Evolutionary conservation across 2,797 vertebrate species (phyloP), one percentile per base, ranked within the genome.

Genomic region (Pseudotriccus pelzelni): DNA sequence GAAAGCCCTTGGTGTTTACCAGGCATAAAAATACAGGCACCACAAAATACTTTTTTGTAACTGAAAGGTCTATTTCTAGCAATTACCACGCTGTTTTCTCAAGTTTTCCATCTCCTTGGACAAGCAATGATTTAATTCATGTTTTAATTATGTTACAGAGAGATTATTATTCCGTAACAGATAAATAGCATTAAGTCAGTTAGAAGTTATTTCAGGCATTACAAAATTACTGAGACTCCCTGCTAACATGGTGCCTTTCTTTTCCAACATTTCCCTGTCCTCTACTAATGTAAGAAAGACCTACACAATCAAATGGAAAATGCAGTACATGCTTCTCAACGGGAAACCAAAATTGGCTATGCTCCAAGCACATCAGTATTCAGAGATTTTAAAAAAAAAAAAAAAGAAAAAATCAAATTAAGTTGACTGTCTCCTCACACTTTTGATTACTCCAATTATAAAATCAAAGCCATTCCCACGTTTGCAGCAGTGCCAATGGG

Each of bases 171-270:
- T 85, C 64, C 2, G 17, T 64, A 90, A 79, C 69, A 91, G 67
- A 90, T 86, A 96, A 95, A 93, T 17, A 96, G 60, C 83, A 87
- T 84, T 36, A 69, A 88, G 74, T 74, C 80, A 76, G 36, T 74
- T 50, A 80, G 32, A 91, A 93, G 79, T 67, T 82, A 88, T 84
- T 94, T 73, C 83, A 90, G 70, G 91, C 86, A 76, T 64, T 84
- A 91, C 46, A 37, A 77, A 81, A 82, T 63, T 37, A 84, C 59
- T 12, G 49, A 75, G 79, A 22, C 67, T 63, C 66, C 92, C 85
- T 46, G 77, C 82, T 81, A 90, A 52, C 8, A 41, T 0, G 1
- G 55, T 55, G 63, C 28, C 80, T 76, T 88, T 85, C 68, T 92
- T 73, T 74, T 32, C 87, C 85, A 91, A 14, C 44, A 12, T 43